Conservation (phyloP, 2,113 vertebrate species). For the Nyctibius bracteatus region DNA sequence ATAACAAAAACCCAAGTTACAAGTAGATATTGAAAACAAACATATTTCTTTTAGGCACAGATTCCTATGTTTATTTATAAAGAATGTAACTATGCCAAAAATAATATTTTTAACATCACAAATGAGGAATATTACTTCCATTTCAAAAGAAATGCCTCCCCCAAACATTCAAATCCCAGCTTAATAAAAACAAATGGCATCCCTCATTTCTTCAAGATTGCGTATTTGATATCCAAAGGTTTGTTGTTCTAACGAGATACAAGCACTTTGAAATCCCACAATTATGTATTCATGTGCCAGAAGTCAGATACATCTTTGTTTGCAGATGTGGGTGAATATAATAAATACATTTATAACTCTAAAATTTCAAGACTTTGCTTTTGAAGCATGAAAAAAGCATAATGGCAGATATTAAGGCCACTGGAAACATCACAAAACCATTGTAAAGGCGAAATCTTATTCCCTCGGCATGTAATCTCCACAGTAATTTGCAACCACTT, state of each 20-base stretch:
- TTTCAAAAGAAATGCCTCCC: slow-evolving; percentile 76
- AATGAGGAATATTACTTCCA: slow-evolving; percentile 67
- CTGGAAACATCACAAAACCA: slow-evolving; percentile 33
- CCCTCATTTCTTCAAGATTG: slow-evolving; percentile 73
- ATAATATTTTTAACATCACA: slow-evolving; percentile 67
- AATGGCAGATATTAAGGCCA: slow-evolving; percentile 25
- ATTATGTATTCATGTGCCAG: slow-evolving; percentile 58
- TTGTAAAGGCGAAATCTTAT: background rate
- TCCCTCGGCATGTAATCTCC: background rate
- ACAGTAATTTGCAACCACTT: background rate
- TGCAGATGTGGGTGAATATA: background rate
- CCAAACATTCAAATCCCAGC: slow-evolving; percentile 79
- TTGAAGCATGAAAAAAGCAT: slow-evolving; percentile 14
- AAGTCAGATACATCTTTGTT: slow-evolving; percentile 17
- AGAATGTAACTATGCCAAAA: slow-evolving; percentile 61
- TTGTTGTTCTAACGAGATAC: slow-evolving; percentile 63
- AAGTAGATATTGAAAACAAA: slow-evolving; percentile 55
- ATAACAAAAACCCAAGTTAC: slow-evolving; percentile 24
- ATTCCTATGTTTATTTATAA: slow-evolving; percentile 57
- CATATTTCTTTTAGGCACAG: slow-evolving; percentile 29
- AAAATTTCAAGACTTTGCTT: slow-evolving; percentile 55
- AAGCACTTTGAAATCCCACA: slow-evolving; percentile 61
- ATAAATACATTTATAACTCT: slow-evolving; percentile 60
- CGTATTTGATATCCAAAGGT: slow-evolving; percentile 56
- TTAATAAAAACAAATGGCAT: slow-evolving; percentile 83